phyloP scores from a whole-genome alignment of 2,113 vertebrate genomes.

The Peromyscus maniculatus region DNA sequence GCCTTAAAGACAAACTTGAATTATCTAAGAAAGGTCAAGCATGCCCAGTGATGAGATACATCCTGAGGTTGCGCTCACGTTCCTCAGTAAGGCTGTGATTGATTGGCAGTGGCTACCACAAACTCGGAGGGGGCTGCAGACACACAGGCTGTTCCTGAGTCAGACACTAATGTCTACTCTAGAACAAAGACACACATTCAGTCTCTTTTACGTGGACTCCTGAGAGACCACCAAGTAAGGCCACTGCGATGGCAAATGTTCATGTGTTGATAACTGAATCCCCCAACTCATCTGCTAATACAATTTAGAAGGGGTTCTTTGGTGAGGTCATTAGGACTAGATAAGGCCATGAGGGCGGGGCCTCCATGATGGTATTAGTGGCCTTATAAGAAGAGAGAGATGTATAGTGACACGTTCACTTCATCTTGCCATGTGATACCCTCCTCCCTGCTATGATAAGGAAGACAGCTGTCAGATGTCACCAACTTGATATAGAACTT shows the following conservation, averaged over 20 bases:
- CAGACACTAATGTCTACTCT: not conserved
- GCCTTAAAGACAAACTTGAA: not conserved
- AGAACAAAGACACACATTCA: not conserved
- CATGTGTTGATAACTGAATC: no score
- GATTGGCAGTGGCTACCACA: not conserved
- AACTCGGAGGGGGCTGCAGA: rapidly evolving
- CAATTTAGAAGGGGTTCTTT: not conserved
- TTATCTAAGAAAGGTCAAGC: not conserved
- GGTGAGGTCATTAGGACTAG: not conserved
- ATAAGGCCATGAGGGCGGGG: not conserved
- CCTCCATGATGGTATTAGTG: not conserved
- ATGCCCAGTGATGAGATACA: rapidly evolving
- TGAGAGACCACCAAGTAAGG: not conserved
- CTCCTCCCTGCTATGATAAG: no score
- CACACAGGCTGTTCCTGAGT: rapidly evolving
- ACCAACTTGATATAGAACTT: not conserved
- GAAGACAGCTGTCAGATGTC: not conserved
- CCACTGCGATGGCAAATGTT: not conserved
- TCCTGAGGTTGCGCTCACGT: no score
- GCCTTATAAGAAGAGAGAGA: not conserved
- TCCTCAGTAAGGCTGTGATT: rapidly evolving
- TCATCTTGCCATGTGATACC: not conserved
- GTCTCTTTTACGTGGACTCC: not conserved
- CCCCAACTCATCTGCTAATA: not conserved
- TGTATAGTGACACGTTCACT: not conserved